These are phyloP conservation scores for Heliothis peltigera DNA, from an alignment of 2,888 invertebrate species.

Conservation along the genomic window DNA sequence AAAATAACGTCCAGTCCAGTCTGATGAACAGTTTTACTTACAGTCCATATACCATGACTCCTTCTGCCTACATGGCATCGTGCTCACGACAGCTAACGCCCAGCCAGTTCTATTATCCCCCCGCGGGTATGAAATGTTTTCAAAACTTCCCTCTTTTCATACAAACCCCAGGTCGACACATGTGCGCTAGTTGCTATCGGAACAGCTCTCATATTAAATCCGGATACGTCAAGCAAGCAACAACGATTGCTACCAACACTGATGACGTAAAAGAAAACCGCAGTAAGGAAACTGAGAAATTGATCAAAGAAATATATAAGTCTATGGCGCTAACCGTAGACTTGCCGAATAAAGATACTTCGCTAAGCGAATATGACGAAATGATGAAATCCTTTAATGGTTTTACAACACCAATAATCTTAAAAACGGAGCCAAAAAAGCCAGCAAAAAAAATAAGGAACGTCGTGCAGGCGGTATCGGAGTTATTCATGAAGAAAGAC, in stretches of 20 bases:
- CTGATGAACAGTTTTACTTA: slow-evolving; percentile 76
- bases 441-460: slow-evolving; percentile 47
- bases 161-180: slow-evolving; percentile 69
- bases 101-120: slow-evolving; percentile 64
- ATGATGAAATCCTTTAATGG: slow-evolving; percentile 39
- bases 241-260: slow-evolving; percentile 76
- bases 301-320: slow-evolving; percentile 85
- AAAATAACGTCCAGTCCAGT: slow-evolving; percentile 72
- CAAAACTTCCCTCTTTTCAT: slow-evolving; percentile 79
- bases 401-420: slow-evolving; percentile 19
- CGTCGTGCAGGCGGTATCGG: slow-evolving; percentile 62
- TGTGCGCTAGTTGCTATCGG: slow-evolving; percentile 70
- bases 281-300: slow-evolving; percentile 77
- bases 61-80: slow-evolving; percentile 69
- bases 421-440: slow-evolving; percentile 37
- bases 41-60: slow-evolving; percentile 73
- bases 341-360: slow-evolving; percentile 68
- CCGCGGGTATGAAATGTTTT: slow-evolving; percentile 66
- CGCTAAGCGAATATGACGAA: slow-evolving; percentile 65
- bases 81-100: slow-evolving; percentile 70
- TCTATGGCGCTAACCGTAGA: slow-evolving; percentile 77
- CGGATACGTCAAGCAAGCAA: slow-evolving; percentile 48
- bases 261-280: slow-evolving; percentile 62
- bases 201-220: slow-evolving; percentile 58
- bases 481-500: slow-evolving; percentile 64